Evolutionary conservation across 2,113 vertebrate genomes (phyloP), one percentile per base, ranked within the genome.

Genomic region (Tragelaphus strepsiceros): DNA sequence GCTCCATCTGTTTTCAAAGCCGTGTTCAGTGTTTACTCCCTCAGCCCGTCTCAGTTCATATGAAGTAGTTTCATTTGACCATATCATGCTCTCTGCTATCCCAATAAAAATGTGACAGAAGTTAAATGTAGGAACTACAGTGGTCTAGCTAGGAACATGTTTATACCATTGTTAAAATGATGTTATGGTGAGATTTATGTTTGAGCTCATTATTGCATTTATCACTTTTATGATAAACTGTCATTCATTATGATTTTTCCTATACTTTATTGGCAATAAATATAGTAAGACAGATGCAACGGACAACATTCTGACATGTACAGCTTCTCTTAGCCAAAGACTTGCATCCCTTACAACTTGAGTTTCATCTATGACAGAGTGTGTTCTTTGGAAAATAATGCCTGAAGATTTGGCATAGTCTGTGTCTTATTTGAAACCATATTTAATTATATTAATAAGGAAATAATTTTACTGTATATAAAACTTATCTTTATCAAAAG

Each of bases 1-100:
- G 95, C 98, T 98, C 99, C 99, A 99, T 99, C 99, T 99, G 99
- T 98, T 98, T 98, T 53, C 97, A 95, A 97, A 95, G 91, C 56
- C 30, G 0, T 35, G 32, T 98, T 97, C 64, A 51, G 46, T 96
- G n/a, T 98, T 94, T 90, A 84, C 98, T 85, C 85, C 90, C 64
- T 98, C 94, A 97, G 96, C 95, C 53, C 90, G 43, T 83, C 83
- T 97, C 92, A 87, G 93, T 98, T 98, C 98, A 98, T 85, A 94
- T 98, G 97, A 90, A 85, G 97, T 95, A 53, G 89, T 99, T 98
- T 98, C 98, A 97, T 98, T 96, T 81, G 98, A 98, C 98, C 98
- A 12, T 49, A 71, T 59, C 59, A 30, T 80, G 39, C 58, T 71
- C 2, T 99, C 98, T 98, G 98, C 95, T 98, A 98, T 99, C 96